Base-by-base conservation (phyloP, 1,140 invertebrate genomes). In the Episyrphus balteatus region DNA sequence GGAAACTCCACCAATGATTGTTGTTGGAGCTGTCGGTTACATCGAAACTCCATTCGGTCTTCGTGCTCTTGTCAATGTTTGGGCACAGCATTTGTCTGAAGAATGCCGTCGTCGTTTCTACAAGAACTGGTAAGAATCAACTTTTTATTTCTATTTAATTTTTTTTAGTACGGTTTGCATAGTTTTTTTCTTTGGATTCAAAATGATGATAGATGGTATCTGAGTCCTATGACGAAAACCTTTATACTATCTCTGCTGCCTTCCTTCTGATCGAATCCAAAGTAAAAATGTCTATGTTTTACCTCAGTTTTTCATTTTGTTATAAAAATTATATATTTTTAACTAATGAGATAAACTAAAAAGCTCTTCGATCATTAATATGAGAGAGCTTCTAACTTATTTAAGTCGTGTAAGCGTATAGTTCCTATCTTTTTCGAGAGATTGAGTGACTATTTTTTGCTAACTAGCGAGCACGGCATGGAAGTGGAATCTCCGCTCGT, bases 21-120 rank as follows among this genome's bases (percentile, higher is more conserved):
- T 94, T 54, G 93, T 99, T 58, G 97, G 97, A 62, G 83, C 94
- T 57, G 91, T 97, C 62, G 97, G 97, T 41, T 99, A 99, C 73
- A 97, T 99, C 57, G 92, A 98, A 68, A 99, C 97, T 49, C 96
- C 97, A 30, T 88, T 89, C 73, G 97, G 97, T 61, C 76, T 98
- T 42, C 79, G 93, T 52, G 86, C 90, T 48, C 79, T 99, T 49
- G 91, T 93, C 51, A 96, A 95, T 44, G 84, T 99, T 26, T 99
- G 92, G 86, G 95, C 97, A 46, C 94, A 99, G 71, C 97, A 99
- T 80, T 77, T 99, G 58, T 90, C 89, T 36, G 97, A 99, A 74
- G 97, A 99, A 66, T 98, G 93, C 70, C 83, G 89, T 56, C 84
- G 97, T 67, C 81, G 97, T 57, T 98, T 99, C 78, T 99, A 99